Evolutionary conservation across 2,888 invertebrate genomes (phyloP).

Genomic region (Xylophagus ater): DNA sequence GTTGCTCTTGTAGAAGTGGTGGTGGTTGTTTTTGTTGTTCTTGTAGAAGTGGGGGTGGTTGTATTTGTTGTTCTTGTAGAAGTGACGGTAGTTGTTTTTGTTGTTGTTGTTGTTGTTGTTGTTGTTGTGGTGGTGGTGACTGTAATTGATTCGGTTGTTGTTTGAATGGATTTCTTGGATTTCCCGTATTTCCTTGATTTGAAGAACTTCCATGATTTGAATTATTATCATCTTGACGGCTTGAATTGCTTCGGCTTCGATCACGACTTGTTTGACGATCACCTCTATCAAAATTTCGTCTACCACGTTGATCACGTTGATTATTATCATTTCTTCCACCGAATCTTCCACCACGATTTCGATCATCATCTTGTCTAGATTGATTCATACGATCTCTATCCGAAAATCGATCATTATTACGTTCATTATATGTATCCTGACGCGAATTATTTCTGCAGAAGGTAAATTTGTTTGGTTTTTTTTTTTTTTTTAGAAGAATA

Average conservation of each 20-base stretch:
- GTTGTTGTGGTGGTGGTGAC: slow-evolving; percentile 8
- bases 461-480: too few species aligned
- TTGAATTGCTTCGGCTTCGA: slow-evolving; percentile 7
- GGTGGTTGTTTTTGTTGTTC: too few species aligned
- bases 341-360: slow-evolving; percentile 11
- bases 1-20: too few species aligned
- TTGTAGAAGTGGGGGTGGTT: neutral
- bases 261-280: neutral
- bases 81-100: slow-evolving; percentile 15
- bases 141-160: slow-evolving; percentile 16
- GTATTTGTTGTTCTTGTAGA: slow-evolving; percentile 10
- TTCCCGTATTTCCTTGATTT: slow-evolving; percentile 4
- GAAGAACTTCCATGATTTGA: too few species aligned
- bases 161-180: slow-evolving; percentile 14
- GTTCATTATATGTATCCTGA: too few species aligned
- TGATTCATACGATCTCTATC: slow-evolving; percentile 3
- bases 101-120: slow-evolving; percentile 16
- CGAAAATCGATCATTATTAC: slow-evolving; percentile 1
- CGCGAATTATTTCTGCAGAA: too few species aligned
- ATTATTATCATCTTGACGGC: neutral
- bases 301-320: neutral
- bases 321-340: neutral
- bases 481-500: too few species aligned
- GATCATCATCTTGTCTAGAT: slow-evolving; percentile 7
- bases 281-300: too few species aligned